A percentile compares a stretch with the other conserved stretches of the same genome.
These are phyloP conservation scores for Trichonephila clavata DNA, from an alignment of 1,140 invertebrate genomes.

Conservation along the genomic window DNA sequence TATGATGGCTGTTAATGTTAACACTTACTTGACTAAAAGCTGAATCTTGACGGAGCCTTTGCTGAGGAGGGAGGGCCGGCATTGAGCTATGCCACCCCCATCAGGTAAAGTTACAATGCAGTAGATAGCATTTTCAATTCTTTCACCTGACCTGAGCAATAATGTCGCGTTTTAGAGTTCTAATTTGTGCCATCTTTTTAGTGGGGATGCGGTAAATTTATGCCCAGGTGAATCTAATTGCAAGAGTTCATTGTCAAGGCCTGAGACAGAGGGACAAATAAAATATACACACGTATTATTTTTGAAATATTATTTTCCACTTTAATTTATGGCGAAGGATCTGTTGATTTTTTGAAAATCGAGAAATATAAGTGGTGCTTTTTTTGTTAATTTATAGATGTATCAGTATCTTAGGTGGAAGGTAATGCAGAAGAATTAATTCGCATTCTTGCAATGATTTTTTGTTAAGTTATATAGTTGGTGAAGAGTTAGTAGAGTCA, in stretches of 20 bases:
- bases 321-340: too few relatives aligned
- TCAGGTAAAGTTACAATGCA: conserved; percentile 25
- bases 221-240: not conserved
- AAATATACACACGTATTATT: too few relatives aligned
- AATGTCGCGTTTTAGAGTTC: conserved; percentile 21
- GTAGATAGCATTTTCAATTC: not conserved
- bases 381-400: too few relatives aligned
- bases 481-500: too few relatives aligned
- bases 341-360: too few relatives aligned
- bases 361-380: too few relatives aligned
- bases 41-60: conserved; percentile 7
- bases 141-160: conserved; percentile 6
- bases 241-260: not conserved
- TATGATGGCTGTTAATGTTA: conserved; percentile 64
- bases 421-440: too few relatives aligned
- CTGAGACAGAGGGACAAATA: too few relatives aligned
- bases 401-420: too few relatives aligned
- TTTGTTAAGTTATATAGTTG: too few relatives aligned
- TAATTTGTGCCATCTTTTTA: conserved; percentile 30
- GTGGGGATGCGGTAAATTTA: not conserved
- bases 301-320: too few relatives aligned
- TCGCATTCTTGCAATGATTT: too few relatives aligned
- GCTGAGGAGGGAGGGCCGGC: not conserved
- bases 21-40: conserved; percentile 73
- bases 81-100: conserved; percentile 40